phyloP scores from a whole-genome alignment of 2,113 vertebrate genomes.

The Hyla sarda region DNA sequence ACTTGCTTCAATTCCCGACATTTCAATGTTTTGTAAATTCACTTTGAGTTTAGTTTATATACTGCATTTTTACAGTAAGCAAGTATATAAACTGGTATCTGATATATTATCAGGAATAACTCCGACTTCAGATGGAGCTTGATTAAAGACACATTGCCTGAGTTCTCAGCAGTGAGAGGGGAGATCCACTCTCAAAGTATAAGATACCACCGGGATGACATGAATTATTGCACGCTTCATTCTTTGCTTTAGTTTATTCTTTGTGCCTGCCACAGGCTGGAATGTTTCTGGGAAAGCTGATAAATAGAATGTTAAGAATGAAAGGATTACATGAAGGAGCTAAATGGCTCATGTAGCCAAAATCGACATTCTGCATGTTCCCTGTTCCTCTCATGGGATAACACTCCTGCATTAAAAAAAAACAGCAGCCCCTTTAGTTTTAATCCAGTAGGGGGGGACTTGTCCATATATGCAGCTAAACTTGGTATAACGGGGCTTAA shows the following conservation, averaged over 20 bases:
- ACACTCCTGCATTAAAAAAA: not conserved
- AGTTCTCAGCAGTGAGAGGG: not conserved
- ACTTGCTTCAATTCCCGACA: not conserved
- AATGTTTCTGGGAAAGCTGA: conserved; percentile 64
- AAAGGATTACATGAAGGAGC: conserved; percentile 61
- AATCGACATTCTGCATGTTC: not conserved
- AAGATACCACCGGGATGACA: conserved; percentile 58
- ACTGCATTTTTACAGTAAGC: not conserved
- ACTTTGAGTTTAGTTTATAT: not conserved
- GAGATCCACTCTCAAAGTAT: not conserved
- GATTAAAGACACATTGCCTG: conserved; percentile 51
- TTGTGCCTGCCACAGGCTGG: conserved; percentile 58
- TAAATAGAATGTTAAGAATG: conserved; percentile 54
- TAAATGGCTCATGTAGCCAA: conserved; percentile 24
- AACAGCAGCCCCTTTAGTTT: too few relatives aligned
- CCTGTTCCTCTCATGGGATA: not conserved
- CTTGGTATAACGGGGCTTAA: too few relatives aligned
- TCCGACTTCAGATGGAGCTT: not conserved
- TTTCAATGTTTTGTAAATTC: not conserved
- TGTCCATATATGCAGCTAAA: too few relatives aligned
- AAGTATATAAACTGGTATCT: conserved; percentile 17
- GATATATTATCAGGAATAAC: conserved; percentile 2
- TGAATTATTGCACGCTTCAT: conserved; percentile 72
- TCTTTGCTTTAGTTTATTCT: conserved; percentile 63
- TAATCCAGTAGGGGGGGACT: too few relatives aligned